These are phyloP conservation scores for Drosophila ercepeae DNA, from an alignment of 1,140 invertebrate genomes.

Conservation along the genomic window DNA sequence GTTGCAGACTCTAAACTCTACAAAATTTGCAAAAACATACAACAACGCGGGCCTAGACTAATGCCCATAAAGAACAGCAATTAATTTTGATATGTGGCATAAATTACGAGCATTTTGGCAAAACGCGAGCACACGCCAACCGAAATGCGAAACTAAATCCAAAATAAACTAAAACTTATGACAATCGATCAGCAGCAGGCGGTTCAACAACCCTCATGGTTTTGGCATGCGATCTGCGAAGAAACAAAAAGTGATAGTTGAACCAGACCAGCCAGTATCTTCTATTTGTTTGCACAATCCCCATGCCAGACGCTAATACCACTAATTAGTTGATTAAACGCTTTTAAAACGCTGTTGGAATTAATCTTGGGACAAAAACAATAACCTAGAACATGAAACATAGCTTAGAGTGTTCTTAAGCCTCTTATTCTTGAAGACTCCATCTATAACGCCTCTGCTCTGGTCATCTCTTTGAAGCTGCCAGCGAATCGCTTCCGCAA, in stretches of 20 bases:
- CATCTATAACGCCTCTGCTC: slow-evolving; percentile 17
- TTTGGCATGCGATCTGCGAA: slow-evolving; percentile 21
- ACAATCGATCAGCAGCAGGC: slow-evolving; percentile 61
- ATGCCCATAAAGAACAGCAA: slow-evolving; percentile 41
- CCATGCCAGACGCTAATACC: slow-evolving; percentile 39
- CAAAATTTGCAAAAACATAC: slow-evolving; percentile 16
- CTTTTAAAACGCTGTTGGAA: slow-evolving; percentile 16
- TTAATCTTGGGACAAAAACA: background rate
- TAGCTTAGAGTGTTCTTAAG: slow-evolving; percentile 4
- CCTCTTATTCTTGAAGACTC: background rate
- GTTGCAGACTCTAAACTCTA: slow-evolving; percentile 19
- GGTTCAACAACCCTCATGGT: slow-evolving; percentile 73
- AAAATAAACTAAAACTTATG: slow-evolving; percentile 22
- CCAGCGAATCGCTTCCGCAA: slow-evolving; percentile 62
- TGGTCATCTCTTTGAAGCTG: slow-evolving; percentile 14
- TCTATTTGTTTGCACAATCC: slow-evolving; percentile 36
- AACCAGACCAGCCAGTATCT: slow-evolving; percentile 48
- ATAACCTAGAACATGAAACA: background rate
- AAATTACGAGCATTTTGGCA: slow-evolving; percentile 51
- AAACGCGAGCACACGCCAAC: slow-evolving; percentile 65
- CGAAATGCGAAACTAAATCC: background rate
- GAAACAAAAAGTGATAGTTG: slow-evolving; percentile 75
- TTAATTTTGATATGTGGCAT: slow-evolving; percentile 59
- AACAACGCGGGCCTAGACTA: slow-evolving; percentile 42
- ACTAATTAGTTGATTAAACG: slow-evolving; percentile 61